These are phyloP conservation scores for Pterostichus niger DNA, from an alignment of 2,888 invertebrate species.

Conservation along the genomic window DNA sequence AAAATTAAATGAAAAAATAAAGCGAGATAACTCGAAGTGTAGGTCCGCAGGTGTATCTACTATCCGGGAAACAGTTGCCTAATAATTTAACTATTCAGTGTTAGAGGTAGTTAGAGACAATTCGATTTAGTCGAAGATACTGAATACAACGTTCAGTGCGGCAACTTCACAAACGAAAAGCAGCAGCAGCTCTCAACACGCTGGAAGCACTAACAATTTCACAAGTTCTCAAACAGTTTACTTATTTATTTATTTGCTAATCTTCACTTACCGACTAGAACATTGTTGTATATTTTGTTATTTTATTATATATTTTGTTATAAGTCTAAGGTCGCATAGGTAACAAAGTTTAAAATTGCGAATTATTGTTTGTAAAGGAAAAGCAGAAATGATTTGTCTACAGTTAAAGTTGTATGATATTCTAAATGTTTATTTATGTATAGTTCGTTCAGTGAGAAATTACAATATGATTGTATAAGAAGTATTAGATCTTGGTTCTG, in stretches of 20 bases:
- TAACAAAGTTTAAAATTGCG: no score
- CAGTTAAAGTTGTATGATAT: no score
- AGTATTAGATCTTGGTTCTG: no score
- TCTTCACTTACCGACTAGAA: no score
- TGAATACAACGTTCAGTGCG: slow-evolving; percentile 9
- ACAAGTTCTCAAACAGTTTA: slow-evolving; percentile 2
- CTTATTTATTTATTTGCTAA: background rate
- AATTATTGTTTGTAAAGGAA: no score
- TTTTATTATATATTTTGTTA: background rate
- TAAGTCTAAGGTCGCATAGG: no score
- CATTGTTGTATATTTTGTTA: background rate
- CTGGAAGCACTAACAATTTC: background rate
- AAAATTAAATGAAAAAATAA: no score
- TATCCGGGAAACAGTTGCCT: background rate
- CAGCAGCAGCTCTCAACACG: slow-evolving; percentile 14
- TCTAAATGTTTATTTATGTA: background rate
- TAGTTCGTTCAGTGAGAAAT: background rate
- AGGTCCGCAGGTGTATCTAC: slow-evolving; percentile 12
- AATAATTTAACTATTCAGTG: slow-evolving; percentile 43
- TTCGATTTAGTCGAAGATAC: slow-evolving; percentile 39
- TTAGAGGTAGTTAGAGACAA: slow-evolving; percentile 49
- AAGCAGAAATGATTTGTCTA: no score
- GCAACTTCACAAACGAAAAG: slow-evolving; percentile 30
- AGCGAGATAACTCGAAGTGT: background rate
- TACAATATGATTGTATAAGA: no score